Conservation (phyloP, 2,888 invertebrate genomes). For the Dasysyrphus tricinctus region DNA sequence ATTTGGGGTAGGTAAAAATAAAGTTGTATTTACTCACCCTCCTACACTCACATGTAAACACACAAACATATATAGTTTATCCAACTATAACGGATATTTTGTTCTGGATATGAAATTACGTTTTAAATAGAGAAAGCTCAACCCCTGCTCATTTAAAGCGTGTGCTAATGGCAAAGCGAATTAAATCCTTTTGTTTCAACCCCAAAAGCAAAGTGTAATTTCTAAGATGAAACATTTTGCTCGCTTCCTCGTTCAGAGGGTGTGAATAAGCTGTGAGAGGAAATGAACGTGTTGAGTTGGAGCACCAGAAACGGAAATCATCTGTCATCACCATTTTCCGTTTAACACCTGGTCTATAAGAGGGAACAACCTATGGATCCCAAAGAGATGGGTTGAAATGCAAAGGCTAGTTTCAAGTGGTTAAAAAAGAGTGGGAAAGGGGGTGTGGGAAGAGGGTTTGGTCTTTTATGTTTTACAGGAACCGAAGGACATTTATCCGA, state of each 20-base stretch:
- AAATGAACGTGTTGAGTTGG: constrained; percentile 74
- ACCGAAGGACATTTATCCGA: constrained; percentile 71
- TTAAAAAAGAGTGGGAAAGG: neutral
- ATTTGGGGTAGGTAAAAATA: constrained; percentile 9
- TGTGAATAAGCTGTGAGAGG: constrained; percentile 35
- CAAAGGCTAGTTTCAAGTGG: constrained; percentile 40
- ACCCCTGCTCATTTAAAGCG: constrained; percentile 54
- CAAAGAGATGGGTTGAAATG: constrained; percentile 14
- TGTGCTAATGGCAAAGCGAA: constrained; percentile 73
- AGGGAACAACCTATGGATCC: constrained; percentile 11
- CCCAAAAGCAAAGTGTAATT: constrained; percentile 52
- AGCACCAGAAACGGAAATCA: constrained; percentile 74
- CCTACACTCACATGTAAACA: neutral
- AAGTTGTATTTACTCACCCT: constrained; percentile 19
- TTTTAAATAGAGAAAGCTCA: constrained; percentile 57
- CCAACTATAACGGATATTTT: constrained; percentile 2
- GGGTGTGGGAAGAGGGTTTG: no score
- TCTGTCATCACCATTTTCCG: constrained; percentile 75
- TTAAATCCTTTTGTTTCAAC: constrained; percentile 69
- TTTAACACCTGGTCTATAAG: constrained; percentile 65
- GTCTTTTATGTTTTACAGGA: constrained; percentile 67
- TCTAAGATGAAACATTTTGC: constrained; percentile 66
- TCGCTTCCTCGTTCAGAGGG: neutral
- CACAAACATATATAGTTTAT: neutral
- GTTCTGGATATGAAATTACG: constrained; percentile 49